Base-by-base conservation (phyloP, 2,113 vertebrate species). In the Hymenochirus boettgeri region DNA sequence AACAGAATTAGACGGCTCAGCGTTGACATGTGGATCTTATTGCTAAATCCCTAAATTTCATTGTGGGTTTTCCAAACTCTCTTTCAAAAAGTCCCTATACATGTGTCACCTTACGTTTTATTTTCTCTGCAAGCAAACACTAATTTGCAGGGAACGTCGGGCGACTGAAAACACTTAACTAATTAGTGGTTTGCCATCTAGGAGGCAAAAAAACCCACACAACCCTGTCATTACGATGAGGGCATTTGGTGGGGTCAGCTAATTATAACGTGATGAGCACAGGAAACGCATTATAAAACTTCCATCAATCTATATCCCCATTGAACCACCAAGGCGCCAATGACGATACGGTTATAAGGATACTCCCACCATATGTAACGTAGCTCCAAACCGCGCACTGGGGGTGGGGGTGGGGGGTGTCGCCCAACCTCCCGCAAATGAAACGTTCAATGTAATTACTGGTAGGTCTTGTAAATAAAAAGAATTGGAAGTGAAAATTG, bases 381-480 rank as follows among this genome's bases (percentile, higher is more conserved):
- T n/a, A n/a, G n/a, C n/a, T n/a, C n/a, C n/a, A n/a, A n/a, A n/a
- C n/a, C n/a, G n/a, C n/a, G n/a, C n/a, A n/a, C n/a, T n/a, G n/a
- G n/a, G n/a, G 83, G 84, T 75, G 83, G 83, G 82, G 84, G 86
- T n/a, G 81, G 86, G 85, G 82, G 88, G 84, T 84, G 83, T 83
- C 86, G 79, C 88, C 86, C 88, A 85, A 86, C 90, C 89, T 87
- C 88, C n/a, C n/a, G n/a, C n/a, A 92, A 94, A 93, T 94, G 93
- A 94, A 92, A 94, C 87, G 93, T 93, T 98, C 95, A 97, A 93
- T 89, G 72, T 95, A 93, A 95, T 96, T 92, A 94, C 88, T 89
- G 90, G 90, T 90, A 90, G 92, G 88, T 90, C 90, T 90, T 89
- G 92, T 95, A 97, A 95, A 96, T 95, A 97, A 98, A 97, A 93